Percentiles rank a stretch among this genome's conserved stretches.
These are phyloP conservation scores for Burhinus oedicnemus DNA, from an alignment of 2,113 vertebrate genomes.

Conservation along the genomic window DNA sequence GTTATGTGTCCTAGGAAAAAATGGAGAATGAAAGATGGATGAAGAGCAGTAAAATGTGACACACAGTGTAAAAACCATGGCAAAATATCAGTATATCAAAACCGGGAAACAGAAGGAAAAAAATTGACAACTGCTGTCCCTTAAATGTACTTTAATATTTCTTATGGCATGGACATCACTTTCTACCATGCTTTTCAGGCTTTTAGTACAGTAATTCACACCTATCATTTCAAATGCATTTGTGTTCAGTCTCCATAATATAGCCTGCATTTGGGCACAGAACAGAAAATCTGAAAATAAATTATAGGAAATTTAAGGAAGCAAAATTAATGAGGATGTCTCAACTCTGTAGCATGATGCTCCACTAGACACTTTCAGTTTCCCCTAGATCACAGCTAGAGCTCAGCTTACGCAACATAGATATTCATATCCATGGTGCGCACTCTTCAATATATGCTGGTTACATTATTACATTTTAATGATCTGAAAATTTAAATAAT, in stretches of 20 bases:
- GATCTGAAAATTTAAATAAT: background rate
- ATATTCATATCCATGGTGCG: background rate
- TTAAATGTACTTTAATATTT: background rate
- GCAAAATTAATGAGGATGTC: conserved; percentile 60
- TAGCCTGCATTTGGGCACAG: background rate
- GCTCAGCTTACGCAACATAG: background rate
- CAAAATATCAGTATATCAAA: background rate
- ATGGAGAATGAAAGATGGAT: background rate
- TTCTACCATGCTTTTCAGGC: background rate
- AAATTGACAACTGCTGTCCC: background rate
- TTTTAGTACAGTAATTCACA: background rate
- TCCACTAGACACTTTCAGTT: conserved; percentile 62
- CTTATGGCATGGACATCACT: background rate
- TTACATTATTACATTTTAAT: background rate
- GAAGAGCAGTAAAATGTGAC: background rate
- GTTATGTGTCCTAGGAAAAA: background rate
- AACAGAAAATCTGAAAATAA: conserved; percentile 59
- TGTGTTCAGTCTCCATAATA: background rate
- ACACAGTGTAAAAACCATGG: background rate
- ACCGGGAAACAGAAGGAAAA: background rate
- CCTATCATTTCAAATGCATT: background rate
- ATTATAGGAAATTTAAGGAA: conserved; percentile 61
- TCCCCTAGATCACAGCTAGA: conserved; percentile 23
- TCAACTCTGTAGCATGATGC: conserved; percentile 70
- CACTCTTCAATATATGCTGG: background rate